These are phyloP conservation scores for Cistogaster globosa DNA, from an alignment of 2,888 invertebrate species.

Conservation along the genomic window DNA sequence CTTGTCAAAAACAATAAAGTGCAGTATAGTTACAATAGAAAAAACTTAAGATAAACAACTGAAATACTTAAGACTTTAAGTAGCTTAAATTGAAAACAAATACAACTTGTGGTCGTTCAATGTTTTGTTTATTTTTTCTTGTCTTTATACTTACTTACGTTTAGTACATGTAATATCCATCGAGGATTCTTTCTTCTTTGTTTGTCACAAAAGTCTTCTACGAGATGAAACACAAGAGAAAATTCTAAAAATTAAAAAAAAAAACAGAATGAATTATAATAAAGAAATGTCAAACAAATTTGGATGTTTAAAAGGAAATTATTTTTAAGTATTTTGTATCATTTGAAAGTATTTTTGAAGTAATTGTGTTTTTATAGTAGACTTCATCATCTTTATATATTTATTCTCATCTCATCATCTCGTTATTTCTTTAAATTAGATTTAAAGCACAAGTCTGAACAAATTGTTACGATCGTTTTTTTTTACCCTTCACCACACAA, in stretches of 20 bases:
- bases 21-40: background rate
- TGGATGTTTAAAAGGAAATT: background rate
- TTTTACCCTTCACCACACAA: no score
- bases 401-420: no score
- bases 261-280: background rate
- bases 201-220: constrained; percentile 36
- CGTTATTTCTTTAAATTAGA: no score
- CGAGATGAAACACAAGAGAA: constrained; percentile 51
- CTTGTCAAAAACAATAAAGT: constrained; percentile 56
- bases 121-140: constrained; percentile 31
- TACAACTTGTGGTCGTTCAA: constrained; percentile 56
- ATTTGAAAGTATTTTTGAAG: no score
- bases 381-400: no score
- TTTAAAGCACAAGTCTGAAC: no score
- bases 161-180: constrained; percentile 39
- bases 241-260: constrained; percentile 44
- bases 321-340: background rate
- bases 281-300: constrained; percentile 18
- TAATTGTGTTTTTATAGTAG: no score
- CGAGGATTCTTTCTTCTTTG: constrained; percentile 10
- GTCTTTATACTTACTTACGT: constrained; percentile 38
- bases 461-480: no score
- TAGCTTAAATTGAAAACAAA: constrained; percentile 67
- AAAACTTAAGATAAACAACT: constrained; percentile 42
- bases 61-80: constrained; percentile 65